phyloP scores from a whole-genome alignment of 2,113 vertebrate species.

The Spheniscus mendiculus region DNA sequence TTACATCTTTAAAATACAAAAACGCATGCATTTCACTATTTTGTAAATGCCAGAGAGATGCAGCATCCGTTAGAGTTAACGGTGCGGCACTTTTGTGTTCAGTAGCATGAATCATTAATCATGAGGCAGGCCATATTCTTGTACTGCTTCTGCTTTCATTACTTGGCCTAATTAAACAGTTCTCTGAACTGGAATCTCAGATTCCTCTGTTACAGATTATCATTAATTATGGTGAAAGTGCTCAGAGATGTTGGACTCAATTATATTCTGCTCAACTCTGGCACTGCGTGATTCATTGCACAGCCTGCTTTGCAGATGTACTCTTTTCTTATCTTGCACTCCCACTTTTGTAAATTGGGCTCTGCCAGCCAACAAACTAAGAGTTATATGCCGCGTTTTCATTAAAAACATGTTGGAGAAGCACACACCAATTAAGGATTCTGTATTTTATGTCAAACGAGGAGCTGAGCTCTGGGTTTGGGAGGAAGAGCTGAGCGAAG shows the following conservation, averaged over 20 bases:
- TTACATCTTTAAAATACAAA: constrained; percentile 82
- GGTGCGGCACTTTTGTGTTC: constrained; percentile 99
- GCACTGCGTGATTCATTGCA: constrained; percentile 99
- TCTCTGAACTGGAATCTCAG: constrained; percentile 99
- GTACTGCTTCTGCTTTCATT: constrained; percentile 99
- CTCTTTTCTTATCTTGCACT: constrained; percentile 98
- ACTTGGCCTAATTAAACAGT: constrained; percentile 99
- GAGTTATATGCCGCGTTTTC: constrained; percentile 98
- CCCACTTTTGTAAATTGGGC: constrained; percentile 99
- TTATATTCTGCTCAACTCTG: constrained; percentile 99
- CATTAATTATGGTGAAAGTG: constrained; percentile 99
- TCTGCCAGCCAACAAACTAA: constrained; percentile 99
- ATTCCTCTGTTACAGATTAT: constrained; percentile 99
- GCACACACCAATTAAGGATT: constrained; percentile 98
- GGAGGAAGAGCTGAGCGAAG: constrained; percentile 67
- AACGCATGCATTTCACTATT: constrained; percentile 86
- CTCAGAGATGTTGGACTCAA: constrained; percentile 99
- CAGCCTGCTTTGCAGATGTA: constrained; percentile 92
- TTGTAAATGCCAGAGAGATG: constrained; percentile 95
- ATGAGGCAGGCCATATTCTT: constrained; percentile 99
- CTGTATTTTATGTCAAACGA: constrained; percentile 88
- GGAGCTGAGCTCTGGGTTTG: constrained; percentile 80
- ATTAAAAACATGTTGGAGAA: constrained; percentile 99
- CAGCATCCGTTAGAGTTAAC: constrained; percentile 97
- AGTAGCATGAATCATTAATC: constrained; percentile 99